phyloP scores from a whole-genome alignment of 2,888 invertebrate genomes.

The Lamellibrachia columna region DNA sequence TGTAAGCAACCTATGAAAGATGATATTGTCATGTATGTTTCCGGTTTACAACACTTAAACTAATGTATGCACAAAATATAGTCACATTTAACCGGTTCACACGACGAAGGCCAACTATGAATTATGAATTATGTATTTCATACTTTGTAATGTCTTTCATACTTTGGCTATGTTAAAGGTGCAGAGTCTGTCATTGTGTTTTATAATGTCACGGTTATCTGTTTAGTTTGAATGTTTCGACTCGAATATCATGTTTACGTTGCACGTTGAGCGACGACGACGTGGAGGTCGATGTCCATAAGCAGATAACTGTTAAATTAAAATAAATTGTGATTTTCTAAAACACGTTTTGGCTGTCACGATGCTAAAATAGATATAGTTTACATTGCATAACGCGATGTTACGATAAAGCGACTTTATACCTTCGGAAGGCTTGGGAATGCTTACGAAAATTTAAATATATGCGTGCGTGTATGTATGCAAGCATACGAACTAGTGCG shows the following conservation, averaged over 20 bases:
- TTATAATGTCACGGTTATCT: no score
- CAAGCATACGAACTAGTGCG: neutral
- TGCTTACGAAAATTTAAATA: neutral
- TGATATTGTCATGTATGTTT: neutral
- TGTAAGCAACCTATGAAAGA: no score
- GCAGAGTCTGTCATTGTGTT: neutral
- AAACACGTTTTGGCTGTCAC: no score
- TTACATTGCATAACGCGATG: no score
- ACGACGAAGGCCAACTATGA: neutral
- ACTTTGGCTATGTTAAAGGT: neutral
- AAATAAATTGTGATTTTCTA: no score
- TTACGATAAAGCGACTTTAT: no score
- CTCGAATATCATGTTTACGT: no score
- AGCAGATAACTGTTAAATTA: no score
- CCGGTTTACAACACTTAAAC: neutral
- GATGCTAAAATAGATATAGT: no score
- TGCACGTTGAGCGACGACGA: no score
- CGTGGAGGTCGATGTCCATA: no score
- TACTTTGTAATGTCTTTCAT: neutral
- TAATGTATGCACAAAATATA: neutral
- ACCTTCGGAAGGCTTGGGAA: neutral
- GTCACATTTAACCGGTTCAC: neutral
- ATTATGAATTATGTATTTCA: neutral
- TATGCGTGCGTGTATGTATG: neutral
- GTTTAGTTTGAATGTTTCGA: no score